Evolutionary conservation across 2,113 vertebrate species (phyloP), one percentile per base, ranked within the genome.

Genomic region (Neodon shergylaensis): DNA sequence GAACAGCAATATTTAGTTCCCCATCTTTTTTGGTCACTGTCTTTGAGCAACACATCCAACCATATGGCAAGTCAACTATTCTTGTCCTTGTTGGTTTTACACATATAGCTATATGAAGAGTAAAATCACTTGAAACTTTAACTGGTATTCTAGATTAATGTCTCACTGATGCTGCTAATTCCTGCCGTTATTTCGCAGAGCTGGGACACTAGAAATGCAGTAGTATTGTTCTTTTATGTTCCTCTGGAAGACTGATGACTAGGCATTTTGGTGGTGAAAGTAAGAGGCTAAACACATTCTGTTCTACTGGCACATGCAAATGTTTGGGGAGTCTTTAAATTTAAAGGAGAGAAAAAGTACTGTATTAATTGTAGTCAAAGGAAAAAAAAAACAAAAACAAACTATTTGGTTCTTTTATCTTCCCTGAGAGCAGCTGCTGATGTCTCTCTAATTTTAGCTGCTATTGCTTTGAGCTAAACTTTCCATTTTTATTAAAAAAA

Each of bases 381-480:
- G 31, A 85, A 86, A 77, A 79, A 31, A 54, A 61, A 73, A 77
- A 89, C 2, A 82, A 74, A 74, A 94, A 7, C 83, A 94, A 97
- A 97, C 84, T 19, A 31, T 98, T 98, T 97, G 96, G 76, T 98
- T 97, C n/a, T 98, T 97, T 90, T 11, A 0, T 97, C 88, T 97
- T 96, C 97, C 95, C 90, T 93, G 95, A 95, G 97, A 98, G 97
- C 98, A 98, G 97, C 96, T 97, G 93, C 97, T 98, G 98, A 96
- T 98, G 98, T 98, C 93, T 91, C 95, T 98, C 96, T 98, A 97
- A 98, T 98, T 98, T 98, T 98, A 98, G 97, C 96, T 98, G 96
- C 95, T 98, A 94, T 98, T 98, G 98, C 98, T 98, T 96, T 97
- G 98, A 98, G 98, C 98, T 98, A 98, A 99, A 98, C 98, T 98